phyloP scores from a whole-genome alignment of 2,888 invertebrate genomes.

The Scaptomyza polygonia region DNA sequence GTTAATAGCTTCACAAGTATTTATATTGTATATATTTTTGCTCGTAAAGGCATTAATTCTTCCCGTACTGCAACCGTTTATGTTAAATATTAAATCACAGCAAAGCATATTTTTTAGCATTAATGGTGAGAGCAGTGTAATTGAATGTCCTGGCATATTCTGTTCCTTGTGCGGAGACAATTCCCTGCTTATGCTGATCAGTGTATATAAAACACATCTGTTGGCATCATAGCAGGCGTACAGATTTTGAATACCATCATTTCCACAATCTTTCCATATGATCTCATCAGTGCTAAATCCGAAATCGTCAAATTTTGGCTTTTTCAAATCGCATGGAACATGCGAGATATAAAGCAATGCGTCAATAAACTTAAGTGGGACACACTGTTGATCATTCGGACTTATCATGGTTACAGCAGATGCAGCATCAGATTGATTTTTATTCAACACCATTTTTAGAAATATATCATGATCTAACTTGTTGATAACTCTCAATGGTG shows the following conservation, averaged over 20 bases:
- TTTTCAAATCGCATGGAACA: conserved; percentile 41
- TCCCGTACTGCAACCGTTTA: conserved; percentile 84
- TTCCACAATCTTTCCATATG: conserved; percentile 76
- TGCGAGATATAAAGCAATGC: conserved; percentile 90
- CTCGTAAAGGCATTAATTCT: conserved; percentile 85
- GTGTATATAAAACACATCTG: conserved; percentile 78
- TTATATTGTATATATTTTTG: conserved; percentile 86
- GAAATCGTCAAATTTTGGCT: conserved; percentile 58
- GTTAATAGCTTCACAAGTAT: conserved; percentile 87
- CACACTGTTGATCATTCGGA: conserved; percentile 86
- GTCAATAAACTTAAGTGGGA: conserved; percentile 91
- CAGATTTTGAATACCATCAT: conserved; percentile 70
- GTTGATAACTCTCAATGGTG: conserved; percentile 93
- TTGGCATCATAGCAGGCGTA: conserved; percentile 76
- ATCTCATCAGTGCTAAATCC: conserved; percentile 81
- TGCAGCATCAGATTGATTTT: conserved; percentile 59
- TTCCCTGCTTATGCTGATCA: conserved; percentile 88
- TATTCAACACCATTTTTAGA: conserved; percentile 87
- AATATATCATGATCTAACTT: conserved; percentile 89
- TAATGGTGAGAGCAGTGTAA: conserved; percentile 93
- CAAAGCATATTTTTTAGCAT: conserved; percentile 95
- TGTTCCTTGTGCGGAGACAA: conserved; percentile 89
- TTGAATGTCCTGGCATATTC: conserved; percentile 91
- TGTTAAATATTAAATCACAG: conserved; percentile 89
- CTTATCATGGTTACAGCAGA: conserved; percentile 82